Evolutionary conservation across 2,797 vertebrate genomes (phyloP).

Genomic region (Sorex maritimensis): DNA sequence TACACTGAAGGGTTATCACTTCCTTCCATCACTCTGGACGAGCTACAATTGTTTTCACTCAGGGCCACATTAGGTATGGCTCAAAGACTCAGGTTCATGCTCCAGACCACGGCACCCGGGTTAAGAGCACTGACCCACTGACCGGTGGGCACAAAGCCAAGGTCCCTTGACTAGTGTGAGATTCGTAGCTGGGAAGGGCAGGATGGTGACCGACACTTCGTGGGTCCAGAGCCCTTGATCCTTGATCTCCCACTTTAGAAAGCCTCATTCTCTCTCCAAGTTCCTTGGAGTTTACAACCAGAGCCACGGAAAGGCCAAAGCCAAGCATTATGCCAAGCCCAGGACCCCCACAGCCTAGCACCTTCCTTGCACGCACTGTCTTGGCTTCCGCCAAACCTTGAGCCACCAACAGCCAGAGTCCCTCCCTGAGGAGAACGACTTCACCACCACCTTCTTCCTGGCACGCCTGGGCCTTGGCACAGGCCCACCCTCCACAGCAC

Average conservation of each 20-base stretch:
- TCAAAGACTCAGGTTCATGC: not conserved
- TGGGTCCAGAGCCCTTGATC: not conserved
- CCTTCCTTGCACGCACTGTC: too few species aligned
- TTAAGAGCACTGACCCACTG: not conserved
- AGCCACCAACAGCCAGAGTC: not conserved
- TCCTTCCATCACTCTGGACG: too few species aligned
- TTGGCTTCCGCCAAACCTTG: not conserved
- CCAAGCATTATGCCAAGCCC: not conserved
- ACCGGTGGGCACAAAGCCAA: not conserved
- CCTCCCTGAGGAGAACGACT: not conserved
- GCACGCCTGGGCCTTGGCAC: slow-evolving; percentile 56
- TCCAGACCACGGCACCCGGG: not conserved
- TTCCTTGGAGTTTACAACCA: not conserved
- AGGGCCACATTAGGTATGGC: not conserved
- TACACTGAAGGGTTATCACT: too few species aligned
- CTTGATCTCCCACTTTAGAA: not conserved
- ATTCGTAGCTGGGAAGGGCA: not conserved
- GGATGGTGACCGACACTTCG: not conserved
- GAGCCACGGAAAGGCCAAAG: not conserved
- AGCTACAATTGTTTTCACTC: not conserved
- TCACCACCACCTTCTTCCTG: not conserved
- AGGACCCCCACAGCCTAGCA: not conserved
- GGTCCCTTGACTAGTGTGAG: not conserved
- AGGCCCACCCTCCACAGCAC: slow-evolving; percentile 54
- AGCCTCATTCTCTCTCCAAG: not conserved